These are phyloP conservation scores for Amblyopsis rosae DNA, from an alignment of 2,113 vertebrate species.

Conservation along the genomic window DNA sequence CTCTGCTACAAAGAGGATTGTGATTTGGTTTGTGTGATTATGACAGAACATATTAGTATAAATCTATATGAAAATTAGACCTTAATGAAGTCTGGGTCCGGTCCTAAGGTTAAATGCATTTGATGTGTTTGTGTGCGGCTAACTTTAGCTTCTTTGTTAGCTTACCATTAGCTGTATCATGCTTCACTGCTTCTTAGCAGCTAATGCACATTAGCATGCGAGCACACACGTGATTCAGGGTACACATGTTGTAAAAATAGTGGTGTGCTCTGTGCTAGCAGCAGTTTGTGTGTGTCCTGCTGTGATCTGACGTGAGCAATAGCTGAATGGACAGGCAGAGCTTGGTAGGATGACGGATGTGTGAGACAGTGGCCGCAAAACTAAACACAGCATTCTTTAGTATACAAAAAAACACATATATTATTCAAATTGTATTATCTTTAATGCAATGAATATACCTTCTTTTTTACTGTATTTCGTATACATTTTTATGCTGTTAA, in stretches of 20 bases:
- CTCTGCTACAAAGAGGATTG: slow-evolving; percentile 42
- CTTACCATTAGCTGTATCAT: slow-evolving; percentile 17
- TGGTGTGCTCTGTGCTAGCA: not conserved
- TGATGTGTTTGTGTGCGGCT: not conserved
- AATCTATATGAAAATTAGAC: no score
- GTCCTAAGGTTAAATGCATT: not conserved
- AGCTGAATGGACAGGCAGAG: not conserved
- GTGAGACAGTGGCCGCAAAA: slow-evolving; percentile 5
- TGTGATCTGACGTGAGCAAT: slow-evolving; percentile 4
- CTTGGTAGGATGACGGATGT: no score
- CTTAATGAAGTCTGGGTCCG: no score
- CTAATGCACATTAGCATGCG: slow-evolving; percentile 20
- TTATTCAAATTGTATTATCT: no score
- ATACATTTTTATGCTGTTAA: no score
- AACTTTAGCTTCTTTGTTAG: slow-evolving; percentile 16
- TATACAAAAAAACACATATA: no score
- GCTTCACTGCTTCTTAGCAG: slow-evolving; percentile 21
- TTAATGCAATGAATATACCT: no score
- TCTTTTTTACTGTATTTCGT: no score
- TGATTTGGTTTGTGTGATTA: slow-evolving; percentile 14
- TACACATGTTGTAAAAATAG: slow-evolving; percentile 23
- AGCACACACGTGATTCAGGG: slow-evolving; percentile 14
- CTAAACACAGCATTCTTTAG: no score
- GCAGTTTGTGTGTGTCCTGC: slow-evolving; percentile 19
- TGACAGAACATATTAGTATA: slow-evolving; percentile 4